These are phyloP conservation scores for Hypomesus transpacificus DNA, from an alignment of 2,113 vertebrate species.

Conservation along the genomic window DNA sequence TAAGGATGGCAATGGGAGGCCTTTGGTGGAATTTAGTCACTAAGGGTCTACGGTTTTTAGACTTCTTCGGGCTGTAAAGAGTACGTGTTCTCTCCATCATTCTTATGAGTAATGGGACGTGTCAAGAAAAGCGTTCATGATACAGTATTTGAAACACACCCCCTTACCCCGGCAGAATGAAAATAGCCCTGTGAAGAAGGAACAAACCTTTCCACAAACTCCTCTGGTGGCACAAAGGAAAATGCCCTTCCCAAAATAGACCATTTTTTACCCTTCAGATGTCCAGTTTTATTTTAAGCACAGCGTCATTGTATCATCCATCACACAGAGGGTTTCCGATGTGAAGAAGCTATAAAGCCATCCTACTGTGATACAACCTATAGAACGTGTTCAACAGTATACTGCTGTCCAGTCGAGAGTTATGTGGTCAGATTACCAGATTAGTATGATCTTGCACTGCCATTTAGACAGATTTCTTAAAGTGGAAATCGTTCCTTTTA, in stretches of 20 bases:
- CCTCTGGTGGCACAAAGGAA: constrained; percentile 65
- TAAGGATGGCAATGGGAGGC: constrained; percentile 25
- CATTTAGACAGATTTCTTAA: constrained; percentile 59
- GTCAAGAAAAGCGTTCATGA: constrained; percentile 56
- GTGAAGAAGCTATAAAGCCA: constrained; percentile 46
- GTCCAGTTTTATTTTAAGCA: constrained; percentile 72
- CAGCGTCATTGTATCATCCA: constrained; percentile 62
- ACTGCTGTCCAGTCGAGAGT: constrained; percentile 29
- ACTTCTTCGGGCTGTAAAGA: constrained; percentile 39
- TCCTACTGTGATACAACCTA: constrained; percentile 48
- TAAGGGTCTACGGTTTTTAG: constrained; percentile 38
- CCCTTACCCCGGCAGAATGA: constrained; percentile 37
- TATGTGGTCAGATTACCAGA: constrained; percentile 57
- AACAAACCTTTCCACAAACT: constrained; percentile 60
- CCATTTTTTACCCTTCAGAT: constrained; percentile 67
- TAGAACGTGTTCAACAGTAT: constrained; percentile 45
- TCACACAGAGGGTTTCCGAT: constrained; percentile 63
- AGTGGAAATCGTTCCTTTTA: constrained; percentile 61
- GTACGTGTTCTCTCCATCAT: constrained; percentile 47
- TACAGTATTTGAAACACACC: constrained; percentile 56
- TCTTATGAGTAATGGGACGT: constrained; percentile 56
- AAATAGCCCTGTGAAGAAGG: constrained; percentile 51
- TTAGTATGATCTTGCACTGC: constrained; percentile 53
- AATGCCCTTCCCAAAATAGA: constrained; percentile 73
- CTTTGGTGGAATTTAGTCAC: constrained; percentile 31